Base-by-base conservation (phyloP, 2,113 vertebrate species). In the Blennius ocellaris region DNA sequence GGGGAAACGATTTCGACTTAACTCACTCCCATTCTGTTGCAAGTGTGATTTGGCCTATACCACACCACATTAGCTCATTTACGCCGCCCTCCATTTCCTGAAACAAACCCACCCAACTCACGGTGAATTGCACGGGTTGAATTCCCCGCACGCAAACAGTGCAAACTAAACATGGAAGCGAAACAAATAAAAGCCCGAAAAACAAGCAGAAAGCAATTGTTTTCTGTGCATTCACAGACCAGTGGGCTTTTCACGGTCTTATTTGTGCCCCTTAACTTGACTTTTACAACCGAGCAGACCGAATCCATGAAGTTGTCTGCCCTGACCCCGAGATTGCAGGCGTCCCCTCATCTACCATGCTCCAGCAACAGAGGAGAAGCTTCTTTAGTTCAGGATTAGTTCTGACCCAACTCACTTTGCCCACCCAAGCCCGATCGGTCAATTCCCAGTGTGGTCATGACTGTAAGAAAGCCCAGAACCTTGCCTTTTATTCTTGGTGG, bases 361-460 rank as follows among this genome's bases (percentile, higher is more conserved):
- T 63, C 57, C 21, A 47, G 55, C 73, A 69, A 56, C 54, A 72
- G 49, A 69, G 50, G 45, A 83, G 40, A 58, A 50, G 71, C 72
- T 83, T 70, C 81, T 82, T 85, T 76, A 80, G 68, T 61, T 81
- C 37, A 57, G 75, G 85, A 90, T 92, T 86, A 89, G 89, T 84
- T 92, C 76, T 30, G 45, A 81, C 75, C 76, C 79, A 56, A 45
- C 69, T 87, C 69, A 59, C 69, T 85, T 78, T 58, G 41, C 67
- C 85, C 75, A 76, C 77, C 81, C 66, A 69, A 55, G 60, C 45
- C 51, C 10, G 2, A 54, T 50, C 0, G 67, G 78, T 86, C 86
- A 86, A 80, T 78, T 87, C 82, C 81, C 79, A 61, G 59, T 59
- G 78, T 56, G 61, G 77, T 37, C 75, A 55, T 55, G 75, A 83